Conservation (phyloP, 2,113 vertebrate species). For the Notechis scutatus region DNA sequence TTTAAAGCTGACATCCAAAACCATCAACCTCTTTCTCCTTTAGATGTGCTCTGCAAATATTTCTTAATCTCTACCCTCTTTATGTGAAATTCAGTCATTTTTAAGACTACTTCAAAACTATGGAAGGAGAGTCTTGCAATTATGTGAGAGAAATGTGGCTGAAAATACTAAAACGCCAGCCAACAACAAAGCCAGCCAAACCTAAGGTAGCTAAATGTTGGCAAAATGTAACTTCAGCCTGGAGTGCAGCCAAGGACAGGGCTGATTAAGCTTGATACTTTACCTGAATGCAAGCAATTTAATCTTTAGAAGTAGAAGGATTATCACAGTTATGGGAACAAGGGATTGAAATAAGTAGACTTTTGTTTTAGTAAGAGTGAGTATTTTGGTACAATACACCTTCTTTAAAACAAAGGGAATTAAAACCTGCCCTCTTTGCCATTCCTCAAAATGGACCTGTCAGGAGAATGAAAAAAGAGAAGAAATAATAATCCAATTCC, state of each 20-base stretch:
- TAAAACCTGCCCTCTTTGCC: background rate
- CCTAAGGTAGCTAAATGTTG: background rate
- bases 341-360: background rate
- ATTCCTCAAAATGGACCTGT: background rate
- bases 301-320: background rate
- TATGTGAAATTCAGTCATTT: conserved; percentile 47
- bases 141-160: background rate
- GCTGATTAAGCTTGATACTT: background rate
- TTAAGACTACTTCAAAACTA: background rate
- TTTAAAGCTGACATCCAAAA: conserved; percentile 28
- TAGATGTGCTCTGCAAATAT: conserved; percentile 35
- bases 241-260: background rate
- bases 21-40: conserved; percentile 31
- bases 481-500: background rate
- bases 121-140: background rate
- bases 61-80: conserved; percentile 40
- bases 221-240: background rate
- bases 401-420: background rate
- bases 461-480: background rate
- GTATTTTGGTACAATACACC: background rate
- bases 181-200: background rate
- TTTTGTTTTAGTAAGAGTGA: background rate
- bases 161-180: background rate
- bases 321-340: background rate
- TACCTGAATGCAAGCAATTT: background rate